Base-by-base conservation (phyloP, 2,888 invertebrate genomes). In the Lepeophtheirus nordmannii region DNA sequence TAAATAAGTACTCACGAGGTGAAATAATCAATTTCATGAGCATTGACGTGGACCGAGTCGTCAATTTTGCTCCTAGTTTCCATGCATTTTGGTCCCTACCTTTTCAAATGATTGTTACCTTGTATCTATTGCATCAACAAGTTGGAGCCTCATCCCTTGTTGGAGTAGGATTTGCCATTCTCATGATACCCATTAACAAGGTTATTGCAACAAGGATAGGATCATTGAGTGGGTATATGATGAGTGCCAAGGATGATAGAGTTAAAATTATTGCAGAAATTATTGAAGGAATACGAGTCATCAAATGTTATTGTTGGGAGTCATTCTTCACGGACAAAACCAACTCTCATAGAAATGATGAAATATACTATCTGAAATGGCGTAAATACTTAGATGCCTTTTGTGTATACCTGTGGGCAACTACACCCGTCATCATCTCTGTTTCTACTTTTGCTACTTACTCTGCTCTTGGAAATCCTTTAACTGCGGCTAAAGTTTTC, bases 381-480 rank as follows among this genome's bases (percentile, higher is more conserved):
- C 53, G 93, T 68, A 97, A 98, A 79, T 97, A 96, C 76, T 77
- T 98, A 70, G 97, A 98, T 78, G 97, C 97, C 0, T 77, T 93
- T 68, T 98, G 97, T 77, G 97, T 98, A 14, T 97, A 91, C 75
- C 87, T 98, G 75, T 98, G 97, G 97, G 97, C 97, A 0, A 91
- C 92, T 0, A 96, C 96, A 10, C 97, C 97, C 0, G 89, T 96
- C 37, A 74, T 91, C 22, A 89, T 91, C 72, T 85, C 89, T 1
- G 82, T 90, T 67, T 78, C 90, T 11, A 91, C 90, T 0, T 86
- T 92, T 72, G 82, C 83, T 14, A 83, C 85, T 10, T 89, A 87
- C 72, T 83, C 85, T 37, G 75, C 86, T n/a, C 74, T 88, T 70
- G 85, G 90, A 68, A 80, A 86, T 78, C 78, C 82, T 61, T 79